A percentile compares a stretch with the other conserved stretches of the same genome.
Conservation (phyloP, 2,113 vertebrate genomes). For the Pachyramphus minor region DNA sequence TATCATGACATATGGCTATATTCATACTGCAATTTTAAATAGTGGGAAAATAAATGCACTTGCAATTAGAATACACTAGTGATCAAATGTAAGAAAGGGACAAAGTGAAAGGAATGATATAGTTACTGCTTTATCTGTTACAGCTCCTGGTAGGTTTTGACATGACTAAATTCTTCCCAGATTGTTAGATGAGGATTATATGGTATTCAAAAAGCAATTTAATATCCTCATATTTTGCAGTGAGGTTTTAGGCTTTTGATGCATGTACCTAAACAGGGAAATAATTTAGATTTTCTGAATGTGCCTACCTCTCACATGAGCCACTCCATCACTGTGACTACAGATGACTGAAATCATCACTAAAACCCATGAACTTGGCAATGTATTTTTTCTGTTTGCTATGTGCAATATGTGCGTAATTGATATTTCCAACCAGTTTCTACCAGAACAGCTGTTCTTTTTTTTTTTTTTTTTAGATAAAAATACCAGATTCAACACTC, state of each 20-base stretch:
- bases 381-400: not conserved
- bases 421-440: constrained; percentile 13
- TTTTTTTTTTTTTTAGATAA: not conserved
- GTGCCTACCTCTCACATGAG: not conserved
- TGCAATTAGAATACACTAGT: not conserved
- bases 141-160: not conserved
- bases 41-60: constrained; percentile 12
- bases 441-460: not conserved
- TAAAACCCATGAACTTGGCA: constrained; percentile 7
- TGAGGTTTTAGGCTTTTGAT: not conserved
- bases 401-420: constrained; percentile 7
- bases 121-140: constrained; percentile 10
- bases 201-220: not conserved
- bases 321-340: constrained; percentile 10
- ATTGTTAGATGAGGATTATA: not conserved
- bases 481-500: not conserved
- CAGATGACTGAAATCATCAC: constrained; percentile 10
- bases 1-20: not conserved
- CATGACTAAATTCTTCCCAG: not conserved
- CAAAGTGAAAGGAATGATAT: not conserved
- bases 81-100: not conserved
- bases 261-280: not conserved
- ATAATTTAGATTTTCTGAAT: constrained; percentile 9
- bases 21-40: not conserved
- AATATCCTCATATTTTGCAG: not conserved